Evolutionary conservation across 1,140 invertebrate genomes (phyloP).

Genomic region (Cydia amplana): DNA sequence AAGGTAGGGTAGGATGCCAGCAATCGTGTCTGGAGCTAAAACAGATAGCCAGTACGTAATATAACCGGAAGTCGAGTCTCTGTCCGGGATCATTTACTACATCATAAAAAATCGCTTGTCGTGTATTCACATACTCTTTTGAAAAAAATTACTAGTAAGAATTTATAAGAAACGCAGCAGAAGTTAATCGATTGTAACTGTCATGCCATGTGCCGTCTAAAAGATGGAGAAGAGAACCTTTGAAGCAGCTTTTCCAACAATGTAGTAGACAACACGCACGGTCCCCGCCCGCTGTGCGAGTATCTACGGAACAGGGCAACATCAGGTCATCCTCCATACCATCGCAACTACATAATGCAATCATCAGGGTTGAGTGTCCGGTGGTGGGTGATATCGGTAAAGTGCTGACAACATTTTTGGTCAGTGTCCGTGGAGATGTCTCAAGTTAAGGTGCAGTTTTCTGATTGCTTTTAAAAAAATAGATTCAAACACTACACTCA

Average conservation of each 20-base stretch:
- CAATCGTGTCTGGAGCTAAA: slow-evolving; percentile 73
- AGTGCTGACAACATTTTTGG: not conserved
- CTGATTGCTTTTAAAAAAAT: not conserved
- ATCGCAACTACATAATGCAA: slow-evolving; percentile 41
- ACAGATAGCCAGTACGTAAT: slow-evolving; percentile 66
- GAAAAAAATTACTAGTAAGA: slow-evolving; percentile 73
- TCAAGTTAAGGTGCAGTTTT: slow-evolving; percentile 7
- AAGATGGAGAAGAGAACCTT: slow-evolving; percentile 78
- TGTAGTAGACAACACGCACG: slow-evolving; percentile 78
- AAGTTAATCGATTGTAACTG: slow-evolving; percentile 77
- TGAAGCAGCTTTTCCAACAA: slow-evolving; percentile 80
- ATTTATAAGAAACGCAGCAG: slow-evolving; percentile 77
- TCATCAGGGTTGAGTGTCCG: slow-evolving; percentile 23
- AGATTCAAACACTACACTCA: not conserved
- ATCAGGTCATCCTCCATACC: slow-evolving; percentile 74
- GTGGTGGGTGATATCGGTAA: slow-evolving; percentile 15
- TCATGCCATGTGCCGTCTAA: slow-evolving; percentile 79
- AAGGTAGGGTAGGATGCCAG: slow-evolving; percentile 68
- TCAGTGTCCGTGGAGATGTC: not conserved
- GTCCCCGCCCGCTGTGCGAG: slow-evolving; percentile 73
- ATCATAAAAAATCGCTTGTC: slow-evolving; percentile 60
- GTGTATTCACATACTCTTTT: slow-evolving; percentile 76
- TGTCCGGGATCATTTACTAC: slow-evolving; percentile 67
- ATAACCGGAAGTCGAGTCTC: slow-evolving; percentile 61
- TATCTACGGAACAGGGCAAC: slow-evolving; percentile 78